Evolutionary conservation across 2,888 invertebrate species (phyloP), one percentile per base, ranked within the genome.

Genomic region (Lottia scabra): DNA sequence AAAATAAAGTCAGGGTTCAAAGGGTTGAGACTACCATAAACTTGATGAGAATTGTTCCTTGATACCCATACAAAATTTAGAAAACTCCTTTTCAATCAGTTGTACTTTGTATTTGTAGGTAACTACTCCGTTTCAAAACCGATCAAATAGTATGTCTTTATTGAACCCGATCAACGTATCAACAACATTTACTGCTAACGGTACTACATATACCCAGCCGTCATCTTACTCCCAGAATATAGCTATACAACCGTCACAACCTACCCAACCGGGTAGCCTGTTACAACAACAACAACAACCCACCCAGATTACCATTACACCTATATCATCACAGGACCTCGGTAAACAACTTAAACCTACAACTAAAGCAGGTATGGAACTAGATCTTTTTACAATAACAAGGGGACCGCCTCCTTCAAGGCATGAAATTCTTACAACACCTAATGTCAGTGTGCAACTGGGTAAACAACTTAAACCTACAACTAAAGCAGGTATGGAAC

Each of bases 281-380:
- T 38, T 68, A 27, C 16, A 65, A 30, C 16, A 43, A 19, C 65
- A 26, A n/a, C 70, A 71, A 43, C 68, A 65, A 27, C 16, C 46
- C 23, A 8, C 67, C 15, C 72, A 72, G 27, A 63, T 72, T 13
- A 19, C 72, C 0, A 16, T 64, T 26, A 78, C 77, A 64, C 75
- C 71, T 10, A 73, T 76, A 44, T 64, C 73, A 38, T 70, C 68
- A 56, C 71, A 77, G 65, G 65, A 38, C 38, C 38, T 75, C 23
- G 68, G 72, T 12, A 74, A 75, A 63, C 74, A 76, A 16, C 77
- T 81, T 43, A 83, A 85, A 74, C 82, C 83, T 13, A 84, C 84
- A 4, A 83, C 84, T 3, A 85, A 84, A 83, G 84, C 84, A 77
- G 84, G 85, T 85, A 71, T 30, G 63, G 38, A 30, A 8, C 8